phyloP scores from a whole-genome alignment of 37 sponge, comb jelly and placozoan genomes.

The Mnemiopsis leidyi region DNA sequence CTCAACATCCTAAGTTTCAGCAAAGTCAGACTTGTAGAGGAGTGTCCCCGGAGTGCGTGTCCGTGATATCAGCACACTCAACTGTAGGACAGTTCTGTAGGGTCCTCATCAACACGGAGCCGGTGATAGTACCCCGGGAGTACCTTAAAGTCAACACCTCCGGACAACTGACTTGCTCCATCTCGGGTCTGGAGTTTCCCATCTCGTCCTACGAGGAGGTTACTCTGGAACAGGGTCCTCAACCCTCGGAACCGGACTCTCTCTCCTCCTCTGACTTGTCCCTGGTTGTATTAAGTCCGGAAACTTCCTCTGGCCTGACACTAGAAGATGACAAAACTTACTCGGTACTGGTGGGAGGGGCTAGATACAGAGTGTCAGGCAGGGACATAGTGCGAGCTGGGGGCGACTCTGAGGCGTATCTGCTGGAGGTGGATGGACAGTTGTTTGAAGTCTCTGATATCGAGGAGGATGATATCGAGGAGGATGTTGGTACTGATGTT shows the following conservation, averaged over 20 bases:
- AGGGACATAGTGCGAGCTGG: not conserved
- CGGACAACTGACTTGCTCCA: not conserved
- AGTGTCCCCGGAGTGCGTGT: not conserved
- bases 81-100: not conserved
- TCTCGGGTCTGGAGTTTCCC: not conserved
- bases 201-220: not conserved
- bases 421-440: not conserved
- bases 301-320: not conserved
- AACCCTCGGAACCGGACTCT: not conserved
- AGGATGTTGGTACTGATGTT: not conserved
- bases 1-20: too few species aligned
- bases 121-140: not conserved
- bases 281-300: not conserved
- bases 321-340: not conserved
- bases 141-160: not conserved
- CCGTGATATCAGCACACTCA: conserved; percentile 9
- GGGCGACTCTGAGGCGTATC: not conserved
- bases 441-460: conserved; percentile 1
- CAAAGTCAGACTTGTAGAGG: too few species aligned
- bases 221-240: not conserved
- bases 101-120: conserved; percentile 5
- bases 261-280: not conserved
- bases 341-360: not conserved
- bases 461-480: not conserved
- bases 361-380: not conserved